These are phyloP conservation scores for Pyrgus malvae DNA, from an alignment of 2,888 invertebrate genomes.

Conservation along the genomic window DNA sequence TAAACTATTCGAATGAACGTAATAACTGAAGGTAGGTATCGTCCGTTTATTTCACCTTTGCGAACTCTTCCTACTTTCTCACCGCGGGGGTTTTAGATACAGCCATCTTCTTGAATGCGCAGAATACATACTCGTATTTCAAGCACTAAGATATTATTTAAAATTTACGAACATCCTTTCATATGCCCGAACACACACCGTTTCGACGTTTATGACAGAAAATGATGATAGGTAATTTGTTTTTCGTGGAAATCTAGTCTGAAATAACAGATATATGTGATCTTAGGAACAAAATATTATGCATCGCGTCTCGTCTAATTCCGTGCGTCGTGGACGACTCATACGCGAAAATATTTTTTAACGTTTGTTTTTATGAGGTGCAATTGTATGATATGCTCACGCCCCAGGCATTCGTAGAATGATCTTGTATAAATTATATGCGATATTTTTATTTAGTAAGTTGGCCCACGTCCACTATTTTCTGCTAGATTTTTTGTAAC, in stretches of 20 bases:
- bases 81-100: constrained; percentile 8
- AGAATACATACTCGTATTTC: constrained; percentile 7
- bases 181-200: constrained; percentile 22
- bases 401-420: constrained; percentile 68
- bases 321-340: constrained; percentile 48
- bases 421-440: constrained; percentile 74
- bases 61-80: constrained; percentile 21
- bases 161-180: constrained; percentile 28
- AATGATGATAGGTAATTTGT: constrained; percentile 50
- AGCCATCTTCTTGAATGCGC: constrained; percentile 1
- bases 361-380: constrained; percentile 75
- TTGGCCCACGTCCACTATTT: constrained; percentile 73
- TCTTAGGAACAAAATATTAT: constrained; percentile 40
- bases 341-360: constrained; percentile 58
- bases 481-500: constrained; percentile 59
- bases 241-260: constrained; percentile 51
- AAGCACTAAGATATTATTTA: constrained; percentile 11
- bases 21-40: constrained; percentile 16
- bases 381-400: constrained; percentile 67
- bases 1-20: constrained; percentile 4
- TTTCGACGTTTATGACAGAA: constrained; percentile 42
- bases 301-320: constrained; percentile 57
- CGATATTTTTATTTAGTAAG: constrained; percentile 73
- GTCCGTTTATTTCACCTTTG: constrained; percentile 16
- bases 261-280: constrained; percentile 53